Percentiles rank a stretch among this genome's conserved stretches.
These are phyloP conservation scores for Aphidius colemani DNA, from an alignment of 2,888 invertebrate genomes.

Conservation along the genomic window DNA sequence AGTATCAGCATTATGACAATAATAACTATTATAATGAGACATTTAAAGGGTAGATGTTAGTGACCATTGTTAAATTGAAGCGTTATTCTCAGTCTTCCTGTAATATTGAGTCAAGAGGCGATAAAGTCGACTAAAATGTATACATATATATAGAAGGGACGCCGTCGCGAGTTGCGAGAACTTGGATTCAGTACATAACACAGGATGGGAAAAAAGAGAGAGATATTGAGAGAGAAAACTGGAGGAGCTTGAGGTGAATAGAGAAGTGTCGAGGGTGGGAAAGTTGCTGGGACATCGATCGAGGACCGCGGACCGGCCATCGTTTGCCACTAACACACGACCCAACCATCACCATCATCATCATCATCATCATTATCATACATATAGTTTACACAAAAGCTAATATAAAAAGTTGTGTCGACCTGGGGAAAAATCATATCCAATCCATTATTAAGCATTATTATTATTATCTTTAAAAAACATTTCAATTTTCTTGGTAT, in stretches of 20 bases:
- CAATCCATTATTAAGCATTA: too few relatives aligned
- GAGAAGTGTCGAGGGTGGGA: constrained; percentile 50
- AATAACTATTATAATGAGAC: neutral
- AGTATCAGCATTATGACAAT: too few relatives aligned
- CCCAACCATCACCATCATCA: constrained; percentile 44
- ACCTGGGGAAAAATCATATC: too few relatives aligned
- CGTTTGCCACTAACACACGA: constrained; percentile 53
- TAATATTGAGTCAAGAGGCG: constrained; percentile 39
- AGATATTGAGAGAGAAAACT: constrained; percentile 31
- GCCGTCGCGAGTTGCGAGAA: constrained; percentile 31
- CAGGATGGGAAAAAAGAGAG: constrained; percentile 19
- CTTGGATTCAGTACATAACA: constrained; percentile 18
- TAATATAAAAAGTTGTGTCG: too few relatives aligned
- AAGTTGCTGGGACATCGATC: constrained; percentile 60
- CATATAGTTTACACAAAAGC: too few relatives aligned
- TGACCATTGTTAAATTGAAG: constrained; percentile 55
- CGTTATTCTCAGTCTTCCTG: constrained; percentile 47
- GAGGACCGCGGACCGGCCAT: constrained; percentile 58
- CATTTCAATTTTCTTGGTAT: too few relatives aligned
- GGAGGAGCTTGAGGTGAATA: constrained; percentile 30
- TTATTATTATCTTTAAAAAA: too few relatives aligned
- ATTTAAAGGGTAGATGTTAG: constrained; percentile 30
- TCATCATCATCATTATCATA: too few relatives aligned
- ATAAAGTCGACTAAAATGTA: constrained; percentile 7
- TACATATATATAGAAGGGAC: constrained; percentile 29